Conservation (phyloP, 2,888 invertebrate genomes). For the Ligdia adustata region DNA sequence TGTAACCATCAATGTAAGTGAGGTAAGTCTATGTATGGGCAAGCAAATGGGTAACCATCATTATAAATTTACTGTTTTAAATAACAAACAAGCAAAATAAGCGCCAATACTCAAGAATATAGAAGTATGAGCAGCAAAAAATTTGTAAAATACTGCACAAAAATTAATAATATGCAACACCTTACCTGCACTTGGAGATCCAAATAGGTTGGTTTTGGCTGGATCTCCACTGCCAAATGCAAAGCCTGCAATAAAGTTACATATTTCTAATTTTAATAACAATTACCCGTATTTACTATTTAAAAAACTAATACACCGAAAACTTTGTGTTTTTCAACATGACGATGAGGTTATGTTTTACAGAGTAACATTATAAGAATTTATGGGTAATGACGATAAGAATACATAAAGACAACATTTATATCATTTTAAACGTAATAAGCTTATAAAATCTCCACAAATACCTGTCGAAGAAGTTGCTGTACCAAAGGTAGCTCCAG, state of each 20-base stretch:
- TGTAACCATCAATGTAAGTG: constrained; percentile 44
- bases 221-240: constrained; percentile 72
- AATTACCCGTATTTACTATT: not conserved
- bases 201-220: constrained; percentile 61
- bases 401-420: no score
- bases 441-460: not conserved
- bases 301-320: no score
- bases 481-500: constrained; percentile 64
- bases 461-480: constrained; percentile 64
- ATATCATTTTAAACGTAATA: no score
- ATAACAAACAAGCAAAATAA: no score
- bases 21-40: no score
- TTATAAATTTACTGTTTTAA: no score
- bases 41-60: no score
- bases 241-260: constrained; percentile 52
- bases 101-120: not conserved
- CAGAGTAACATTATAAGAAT: not conserved
- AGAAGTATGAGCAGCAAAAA: not conserved
- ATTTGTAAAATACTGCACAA: not conserved
- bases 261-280: not conserved
- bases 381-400: not conserved
- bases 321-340: not conserved
- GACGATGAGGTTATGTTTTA: constrained; percentile 23
- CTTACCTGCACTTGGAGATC: constrained; percentile 50
- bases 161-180: not conserved